These are phyloP conservation scores for Anthoscopus minutus DNA, from an alignment of 2,113 vertebrate genomes.

Conservation along the genomic window DNA sequence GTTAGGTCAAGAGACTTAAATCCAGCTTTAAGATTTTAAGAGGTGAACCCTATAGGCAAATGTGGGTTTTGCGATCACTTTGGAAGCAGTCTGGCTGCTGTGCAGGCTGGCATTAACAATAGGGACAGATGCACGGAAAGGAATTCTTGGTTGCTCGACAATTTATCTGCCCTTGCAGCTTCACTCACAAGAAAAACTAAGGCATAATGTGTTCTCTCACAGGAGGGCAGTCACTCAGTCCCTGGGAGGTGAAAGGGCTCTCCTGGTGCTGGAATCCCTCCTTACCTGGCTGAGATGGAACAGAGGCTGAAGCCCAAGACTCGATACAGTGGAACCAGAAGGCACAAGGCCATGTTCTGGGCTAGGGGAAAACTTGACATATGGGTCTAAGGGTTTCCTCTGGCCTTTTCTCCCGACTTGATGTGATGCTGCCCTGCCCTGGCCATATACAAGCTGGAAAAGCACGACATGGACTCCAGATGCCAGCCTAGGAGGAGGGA, in stretches of 20 bases:
- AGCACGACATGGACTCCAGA: not conserved
- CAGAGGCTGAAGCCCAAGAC: not conserved
- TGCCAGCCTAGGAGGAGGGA: not conserved
- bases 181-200: not conserved
- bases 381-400: not conserved
- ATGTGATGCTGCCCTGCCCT: not conserved
- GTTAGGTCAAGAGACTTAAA: not conserved
- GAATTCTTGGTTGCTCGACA: not conserved
- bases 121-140: not conserved
- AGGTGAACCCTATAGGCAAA: not conserved
- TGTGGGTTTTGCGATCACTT: not conserved
- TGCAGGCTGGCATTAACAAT: not conserved
- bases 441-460: not conserved
- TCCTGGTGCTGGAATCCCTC: not conserved
- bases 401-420: not conserved
- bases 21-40: not conserved
- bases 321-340: not conserved
- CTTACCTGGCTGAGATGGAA: rapidly evolving
- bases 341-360: not conserved
- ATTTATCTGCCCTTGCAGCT: not conserved
- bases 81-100: not conserved
- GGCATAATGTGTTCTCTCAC: not conserved
- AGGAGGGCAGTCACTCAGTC: not conserved
- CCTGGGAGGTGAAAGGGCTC: not conserved
- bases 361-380: not conserved